Evolutionary conservation across 2,888 invertebrate genomes (phyloP).

Genomic region (Steinernema carpocapsae): DNA sequence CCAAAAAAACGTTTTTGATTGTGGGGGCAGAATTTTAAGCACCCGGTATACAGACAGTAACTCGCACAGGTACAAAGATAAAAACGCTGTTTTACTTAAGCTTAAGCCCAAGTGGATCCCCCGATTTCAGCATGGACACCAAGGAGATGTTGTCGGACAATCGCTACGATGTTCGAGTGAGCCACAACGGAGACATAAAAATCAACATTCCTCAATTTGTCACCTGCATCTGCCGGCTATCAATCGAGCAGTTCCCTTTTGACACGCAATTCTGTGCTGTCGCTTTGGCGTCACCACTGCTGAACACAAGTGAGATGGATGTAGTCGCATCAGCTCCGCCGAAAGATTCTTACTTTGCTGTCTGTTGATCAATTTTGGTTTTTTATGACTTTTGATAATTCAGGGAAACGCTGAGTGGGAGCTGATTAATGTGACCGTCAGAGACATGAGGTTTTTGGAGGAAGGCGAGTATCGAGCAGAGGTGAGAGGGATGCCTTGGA

Average conservation of each 20-base stretch:
- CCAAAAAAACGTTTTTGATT: too few species aligned
- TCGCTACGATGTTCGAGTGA: constrained; percentile 61
- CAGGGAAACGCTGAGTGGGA: constrained; percentile 68
- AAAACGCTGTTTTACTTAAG: too few species aligned
- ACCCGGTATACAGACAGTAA: too few species aligned
- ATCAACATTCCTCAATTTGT: constrained; percentile 65
- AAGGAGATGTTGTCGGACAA: constrained; percentile 66
- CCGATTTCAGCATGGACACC: constrained; percentile 64
- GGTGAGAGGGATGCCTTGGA: constrained; percentile 37
- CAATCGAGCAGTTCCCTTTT: constrained; percentile 62
- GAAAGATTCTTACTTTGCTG: constrained; percentile 61
- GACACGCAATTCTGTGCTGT: constrained; percentile 67
- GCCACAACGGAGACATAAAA: constrained; percentile 61
- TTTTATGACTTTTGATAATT: constrained; percentile 37
- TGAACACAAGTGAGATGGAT: constrained; percentile 65
- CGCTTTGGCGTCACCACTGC: constrained; percentile 64
- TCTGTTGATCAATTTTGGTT: constrained; percentile 32
- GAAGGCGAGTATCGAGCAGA: constrained; percentile 66
- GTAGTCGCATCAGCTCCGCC: constrained; percentile 61
- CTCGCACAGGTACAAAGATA: too few species aligned
- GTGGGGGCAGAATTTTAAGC: too few species aligned
- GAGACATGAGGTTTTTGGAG: constrained; percentile 64
- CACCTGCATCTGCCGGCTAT: constrained; percentile 47
- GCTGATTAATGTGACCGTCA: constrained; percentile 64
- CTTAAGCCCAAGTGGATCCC: too few species aligned